Percentiles rank a stretch among this genome's conserved stretches.
These are phyloP conservation scores for Muntiacus muntjak DNA, from an alignment of 2,113 vertebrate species.

Conservation along the genomic window DNA sequence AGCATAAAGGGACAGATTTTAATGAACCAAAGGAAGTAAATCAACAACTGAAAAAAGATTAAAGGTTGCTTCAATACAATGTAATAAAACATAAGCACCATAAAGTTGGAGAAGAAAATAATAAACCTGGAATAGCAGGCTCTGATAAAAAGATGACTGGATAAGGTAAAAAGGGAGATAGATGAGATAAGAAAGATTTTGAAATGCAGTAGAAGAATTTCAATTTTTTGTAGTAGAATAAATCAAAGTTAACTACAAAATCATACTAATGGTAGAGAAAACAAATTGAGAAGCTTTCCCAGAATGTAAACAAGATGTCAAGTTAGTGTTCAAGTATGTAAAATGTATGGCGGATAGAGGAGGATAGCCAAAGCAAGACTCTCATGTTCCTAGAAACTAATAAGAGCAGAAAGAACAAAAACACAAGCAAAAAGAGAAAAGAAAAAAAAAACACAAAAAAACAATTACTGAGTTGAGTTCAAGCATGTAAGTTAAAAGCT, in stretches of 20 bases:
- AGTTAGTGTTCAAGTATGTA: not conserved
- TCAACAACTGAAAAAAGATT: not conserved
- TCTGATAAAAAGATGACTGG: not conserved
- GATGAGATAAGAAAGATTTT: not conserved
- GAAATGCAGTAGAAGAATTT: not conserved
- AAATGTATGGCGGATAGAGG: not conserved
- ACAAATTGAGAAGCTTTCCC: not conserved
- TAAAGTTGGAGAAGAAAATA: not conserved
- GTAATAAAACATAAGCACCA: not conserved
- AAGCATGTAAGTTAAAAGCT: not conserved
- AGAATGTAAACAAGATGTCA: not conserved
- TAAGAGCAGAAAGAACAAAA: not conserved
- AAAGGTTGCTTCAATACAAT: not conserved
- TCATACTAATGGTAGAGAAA: not conserved
- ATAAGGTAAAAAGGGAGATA: not conserved
- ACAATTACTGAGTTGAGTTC: not conserved
- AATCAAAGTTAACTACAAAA: not conserved
- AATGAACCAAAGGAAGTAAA: not conserved
- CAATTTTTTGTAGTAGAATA: not conserved
- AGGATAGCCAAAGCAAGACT: not conserved
- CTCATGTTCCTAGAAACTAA: not conserved
- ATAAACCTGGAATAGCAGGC: not conserved
- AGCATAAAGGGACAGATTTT: not conserved
- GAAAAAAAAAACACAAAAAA: not conserved
- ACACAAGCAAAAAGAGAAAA: not conserved